phyloP scores from a whole-genome alignment of 2,888 invertebrate genomes.

The Acanthosepion esculentum region DNA sequence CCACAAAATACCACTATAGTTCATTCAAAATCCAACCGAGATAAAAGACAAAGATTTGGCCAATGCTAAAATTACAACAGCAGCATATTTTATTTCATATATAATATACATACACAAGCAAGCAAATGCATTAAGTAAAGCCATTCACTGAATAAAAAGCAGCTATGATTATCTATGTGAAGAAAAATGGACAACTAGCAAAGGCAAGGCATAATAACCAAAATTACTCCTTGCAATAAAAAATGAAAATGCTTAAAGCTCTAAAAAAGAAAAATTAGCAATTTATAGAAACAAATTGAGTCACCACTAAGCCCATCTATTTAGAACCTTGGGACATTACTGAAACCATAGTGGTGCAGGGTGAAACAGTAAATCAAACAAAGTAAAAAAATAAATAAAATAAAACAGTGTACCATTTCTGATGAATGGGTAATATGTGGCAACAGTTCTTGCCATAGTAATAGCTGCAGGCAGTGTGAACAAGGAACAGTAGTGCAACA shows the following conservation, averaged over 20 bases:
- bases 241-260: background rate
- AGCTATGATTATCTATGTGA: background rate
- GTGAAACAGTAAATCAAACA: background rate
- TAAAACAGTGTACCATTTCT: background rate
- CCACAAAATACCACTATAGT: background rate
- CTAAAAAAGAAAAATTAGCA: background rate
- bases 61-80: background rate
- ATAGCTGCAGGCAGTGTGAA: constrained; percentile 38
- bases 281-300: background rate
- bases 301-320: background rate
- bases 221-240: background rate
- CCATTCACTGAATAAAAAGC: constrained; percentile 4
- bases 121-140: background rate
- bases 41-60: background rate
- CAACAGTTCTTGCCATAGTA: background rate
- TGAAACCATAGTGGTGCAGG: background rate
- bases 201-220: background rate
- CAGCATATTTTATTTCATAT: background rate
- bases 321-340: background rate
- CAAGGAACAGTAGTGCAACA: constrained; percentile 41
- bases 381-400: background rate
- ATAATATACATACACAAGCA: background rate
- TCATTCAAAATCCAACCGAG: background rate
- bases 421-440: background rate
- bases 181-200: background rate